A percentile compares a stretch with the other conserved stretches of the same genome.
phyloP scores from a whole-genome alignment of 2,797 vertebrate species.

The Tarsius wallacei region DNA sequence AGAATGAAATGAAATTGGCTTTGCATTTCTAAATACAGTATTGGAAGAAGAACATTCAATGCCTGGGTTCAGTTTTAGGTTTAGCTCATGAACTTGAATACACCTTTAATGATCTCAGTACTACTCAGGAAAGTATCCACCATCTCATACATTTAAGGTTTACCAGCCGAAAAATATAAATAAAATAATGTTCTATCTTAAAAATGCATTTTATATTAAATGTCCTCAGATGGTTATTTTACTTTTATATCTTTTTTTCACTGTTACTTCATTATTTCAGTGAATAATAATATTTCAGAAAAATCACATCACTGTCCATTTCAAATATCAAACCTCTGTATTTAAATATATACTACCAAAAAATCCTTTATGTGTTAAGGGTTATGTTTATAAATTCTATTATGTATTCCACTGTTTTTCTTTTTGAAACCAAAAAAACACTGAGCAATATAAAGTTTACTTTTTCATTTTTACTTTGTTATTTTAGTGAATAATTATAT shows the following conservation, averaged over 20 bases:
- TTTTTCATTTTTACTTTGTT: background rate
- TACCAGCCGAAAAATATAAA: background rate
- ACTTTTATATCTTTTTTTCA: background rate
- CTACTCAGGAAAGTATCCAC: background rate
- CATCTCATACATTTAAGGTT: background rate
- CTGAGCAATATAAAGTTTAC: conserved; percentile 30
- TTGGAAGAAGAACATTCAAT: background rate
- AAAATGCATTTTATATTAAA: conserved; percentile 29
- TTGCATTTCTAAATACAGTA: background rate
- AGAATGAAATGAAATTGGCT: background rate
- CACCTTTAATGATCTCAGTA: background rate
- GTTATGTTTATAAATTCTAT: background rate
- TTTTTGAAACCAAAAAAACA: conserved; percentile 17
- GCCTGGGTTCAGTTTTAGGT: background rate
- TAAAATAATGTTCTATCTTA: background rate
- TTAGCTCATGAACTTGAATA: background rate
- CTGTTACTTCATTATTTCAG: background rate
- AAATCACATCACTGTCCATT: conserved; percentile 8
- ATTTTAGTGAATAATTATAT: background rate
- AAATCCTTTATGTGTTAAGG: background rate
- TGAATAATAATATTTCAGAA: background rate
- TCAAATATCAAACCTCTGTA: background rate
- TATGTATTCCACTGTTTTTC: background rate
- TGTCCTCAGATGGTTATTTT: background rate
- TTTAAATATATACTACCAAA: background rate